Evolutionary conservation across 2,113 vertebrate genomes (phyloP).

Genomic region (Anolis sagrei): DNA sequence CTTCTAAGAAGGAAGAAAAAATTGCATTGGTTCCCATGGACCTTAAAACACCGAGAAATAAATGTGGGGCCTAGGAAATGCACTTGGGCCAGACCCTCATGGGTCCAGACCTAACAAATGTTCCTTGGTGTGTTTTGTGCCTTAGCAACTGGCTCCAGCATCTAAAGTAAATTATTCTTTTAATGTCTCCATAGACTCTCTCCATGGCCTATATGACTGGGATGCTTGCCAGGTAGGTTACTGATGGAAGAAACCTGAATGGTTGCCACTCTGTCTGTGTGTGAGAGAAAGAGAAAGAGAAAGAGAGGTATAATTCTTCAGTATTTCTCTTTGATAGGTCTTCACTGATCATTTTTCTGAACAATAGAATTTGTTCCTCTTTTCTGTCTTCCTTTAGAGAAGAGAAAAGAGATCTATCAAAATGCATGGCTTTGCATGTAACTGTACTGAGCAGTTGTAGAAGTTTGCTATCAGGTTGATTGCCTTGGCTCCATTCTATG

Average conservation of each 20-base stretch:
- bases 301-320: background rate
- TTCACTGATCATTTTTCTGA: background rate
- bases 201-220: slow-evolving; percentile 95
- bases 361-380: background rate
- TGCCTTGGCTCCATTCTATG: too few relatives aligned
- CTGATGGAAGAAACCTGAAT: background rate
- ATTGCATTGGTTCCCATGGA: background rate
- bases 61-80: background rate
- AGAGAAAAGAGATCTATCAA: background rate
- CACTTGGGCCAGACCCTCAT: background rate
- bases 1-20: too few relatives aligned
- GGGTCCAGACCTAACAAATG: background rate
- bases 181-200: slow-evolving; percentile 81
- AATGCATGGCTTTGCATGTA: background rate
- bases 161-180: background rate
- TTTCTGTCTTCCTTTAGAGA: background rate
- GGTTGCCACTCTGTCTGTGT: background rate
- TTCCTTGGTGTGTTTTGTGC: background rate
- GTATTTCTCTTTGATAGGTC: background rate
- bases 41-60: background rate
- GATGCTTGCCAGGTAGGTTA: slow-evolving; percentile 89
- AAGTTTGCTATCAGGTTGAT: too few relatives aligned
- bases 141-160: background rate
- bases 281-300: background rate
- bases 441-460: too few relatives aligned